Conservation (phyloP, 2,113 vertebrate species). For the Dendrocopos noguchii region DNA sequence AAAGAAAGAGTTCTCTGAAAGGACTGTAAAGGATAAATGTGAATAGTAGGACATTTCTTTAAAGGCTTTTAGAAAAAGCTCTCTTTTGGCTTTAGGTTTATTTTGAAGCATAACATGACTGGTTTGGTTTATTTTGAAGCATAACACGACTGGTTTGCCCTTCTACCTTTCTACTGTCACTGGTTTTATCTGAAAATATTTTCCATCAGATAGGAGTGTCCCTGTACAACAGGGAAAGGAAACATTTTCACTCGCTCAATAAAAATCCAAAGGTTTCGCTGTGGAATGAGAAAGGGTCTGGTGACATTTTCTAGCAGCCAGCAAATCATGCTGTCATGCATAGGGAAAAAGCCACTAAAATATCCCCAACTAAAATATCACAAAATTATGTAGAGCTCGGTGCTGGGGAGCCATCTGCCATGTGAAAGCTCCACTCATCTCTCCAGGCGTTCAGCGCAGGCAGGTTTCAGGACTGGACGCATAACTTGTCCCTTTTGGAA, state of each 20-base stretch:
- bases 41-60: not conserved
- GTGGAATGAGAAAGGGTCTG: slow-evolving; percentile 42
- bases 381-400: slow-evolving; percentile 63
- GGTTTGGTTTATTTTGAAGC: slow-evolving; percentile 7
- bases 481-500: slow-evolving; percentile 63
- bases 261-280: slow-evolving; percentile 4
- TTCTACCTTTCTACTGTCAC: not conserved
- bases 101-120: not conserved
- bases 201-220: not conserved
- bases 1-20: not conserved
- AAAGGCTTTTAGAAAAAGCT: not conserved
- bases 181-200: not conserved
- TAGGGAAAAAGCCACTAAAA: slow-evolving; percentile 66
- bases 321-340: slow-evolving; percentile 59
- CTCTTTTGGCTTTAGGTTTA: not conserved
- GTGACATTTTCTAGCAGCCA: slow-evolving; percentile 62
- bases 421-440: slow-evolving; percentile 61
- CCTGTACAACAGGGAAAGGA: not conserved
- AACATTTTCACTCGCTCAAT: not conserved
- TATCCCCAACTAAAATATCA: slow-evolving; percentile 58
- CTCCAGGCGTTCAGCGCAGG: slow-evolving; percentile 1
- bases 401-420: slow-evolving; percentile 64
- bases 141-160: not conserved
- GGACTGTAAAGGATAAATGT: not conserved
- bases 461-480: slow-evolving; percentile 54